Evolutionary conservation across 2,888 invertebrate genomes (phyloP).

Genomic region (Lymantria dispar): DNA sequence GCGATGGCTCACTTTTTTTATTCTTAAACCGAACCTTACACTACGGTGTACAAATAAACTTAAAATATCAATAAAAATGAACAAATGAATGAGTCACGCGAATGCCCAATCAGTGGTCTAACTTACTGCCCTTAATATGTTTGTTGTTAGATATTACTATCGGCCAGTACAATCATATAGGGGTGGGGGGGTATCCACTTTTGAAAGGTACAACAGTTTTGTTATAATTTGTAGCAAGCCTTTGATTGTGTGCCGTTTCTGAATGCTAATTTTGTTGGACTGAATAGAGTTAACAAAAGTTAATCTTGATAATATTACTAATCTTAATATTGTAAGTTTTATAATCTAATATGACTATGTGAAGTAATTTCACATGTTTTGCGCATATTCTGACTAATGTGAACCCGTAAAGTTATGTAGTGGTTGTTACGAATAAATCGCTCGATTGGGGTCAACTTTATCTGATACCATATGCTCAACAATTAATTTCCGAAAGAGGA

Average conservation of each 20-base stretch:
- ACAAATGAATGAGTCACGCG: constrained; percentile 23
- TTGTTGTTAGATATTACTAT: constrained; percentile 31
- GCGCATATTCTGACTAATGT: no score
- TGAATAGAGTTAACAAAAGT: not conserved
- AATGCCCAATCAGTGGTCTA: constrained; percentile 32
- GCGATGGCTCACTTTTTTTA: no score
- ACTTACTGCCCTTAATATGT: constrained; percentile 27
- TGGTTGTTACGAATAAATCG: no score
- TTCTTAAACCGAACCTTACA: no score
- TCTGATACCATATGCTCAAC: no score
- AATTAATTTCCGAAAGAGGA: no score
- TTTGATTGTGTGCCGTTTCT: not conserved
- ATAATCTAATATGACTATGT: no score
- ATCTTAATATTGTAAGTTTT: no score
- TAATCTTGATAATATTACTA: no score
- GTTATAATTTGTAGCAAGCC: constrained; percentile 13
- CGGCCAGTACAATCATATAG: constrained; percentile 16
- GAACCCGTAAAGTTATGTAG: no score
- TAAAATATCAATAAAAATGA: constrained; percentile 31
- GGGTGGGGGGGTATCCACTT: constrained; percentile 4
- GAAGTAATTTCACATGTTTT: no score
- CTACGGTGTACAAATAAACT: constrained; percentile 11
- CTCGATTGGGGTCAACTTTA: no score
- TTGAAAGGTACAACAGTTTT: constrained; percentile 16
- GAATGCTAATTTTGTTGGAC: not conserved